phyloP scores from a whole-genome alignment of 2,888 invertebrate genomes.

The Drosophila histrio region DNA sequence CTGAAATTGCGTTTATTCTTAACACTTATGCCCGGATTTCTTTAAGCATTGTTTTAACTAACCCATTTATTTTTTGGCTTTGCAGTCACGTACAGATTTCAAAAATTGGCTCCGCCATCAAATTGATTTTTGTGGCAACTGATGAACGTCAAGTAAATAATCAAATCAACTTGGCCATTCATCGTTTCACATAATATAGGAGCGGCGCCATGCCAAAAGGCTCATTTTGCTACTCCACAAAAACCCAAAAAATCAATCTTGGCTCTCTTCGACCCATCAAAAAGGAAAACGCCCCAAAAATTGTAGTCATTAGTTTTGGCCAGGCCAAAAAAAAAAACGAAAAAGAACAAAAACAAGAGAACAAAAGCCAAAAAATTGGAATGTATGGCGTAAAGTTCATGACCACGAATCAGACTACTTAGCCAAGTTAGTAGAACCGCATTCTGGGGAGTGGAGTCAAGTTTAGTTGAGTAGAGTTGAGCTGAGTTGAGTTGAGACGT shows the following conservation, averaged over 20 bases:
- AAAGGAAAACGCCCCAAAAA: constrained; percentile 64
- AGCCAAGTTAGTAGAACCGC: constrained; percentile 40
- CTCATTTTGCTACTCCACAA: constrained; percentile 20
- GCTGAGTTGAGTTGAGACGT: constrained; percentile 9
- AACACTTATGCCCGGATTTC: not conserved
- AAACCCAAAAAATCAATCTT: constrained; percentile 64
- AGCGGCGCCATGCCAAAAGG: constrained; percentile 50
- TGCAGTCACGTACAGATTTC: constrained; percentile 56
- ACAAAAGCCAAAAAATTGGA: constrained; percentile 40
- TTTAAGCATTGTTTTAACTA: not conserved
- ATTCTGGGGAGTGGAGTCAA: constrained; percentile 8
- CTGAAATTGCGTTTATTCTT: constrained; percentile 7
- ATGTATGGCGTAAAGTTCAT: constrained; percentile 52
- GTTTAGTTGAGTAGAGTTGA: not conserved
- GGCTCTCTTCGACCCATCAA: constrained; percentile 30
- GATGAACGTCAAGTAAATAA: constrained; percentile 58
- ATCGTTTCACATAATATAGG: constrained; percentile 36
- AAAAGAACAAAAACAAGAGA: constrained; percentile 10
- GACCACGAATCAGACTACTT: constrained; percentile 60
- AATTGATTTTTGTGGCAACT: constrained; percentile 71
- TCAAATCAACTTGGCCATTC: constrained; percentile 62
- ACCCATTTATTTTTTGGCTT: not conserved
- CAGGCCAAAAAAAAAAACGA: not conserved
- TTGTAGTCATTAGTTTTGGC: constrained; percentile 71
- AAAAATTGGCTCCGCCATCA: constrained; percentile 44